Percentiles rank a stretch among this genome's conserved stretches.
Evolutionary conservation across 92 coral and sea anemone genomes (phyloP).

Genomic region (Palythoa grandis): DNA sequence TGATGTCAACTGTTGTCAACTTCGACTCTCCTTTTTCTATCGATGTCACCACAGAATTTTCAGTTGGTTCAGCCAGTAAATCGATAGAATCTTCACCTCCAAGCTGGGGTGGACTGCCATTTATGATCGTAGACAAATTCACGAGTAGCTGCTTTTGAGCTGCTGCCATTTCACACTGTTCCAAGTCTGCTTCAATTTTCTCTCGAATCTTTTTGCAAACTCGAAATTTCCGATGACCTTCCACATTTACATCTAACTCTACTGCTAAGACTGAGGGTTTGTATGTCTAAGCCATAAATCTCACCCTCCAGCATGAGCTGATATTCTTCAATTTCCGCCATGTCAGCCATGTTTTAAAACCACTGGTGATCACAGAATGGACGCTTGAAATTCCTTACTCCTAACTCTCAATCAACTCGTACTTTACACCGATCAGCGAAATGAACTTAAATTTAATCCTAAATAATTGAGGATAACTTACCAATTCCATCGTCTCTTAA

Average conservation of each 20-base stretch:
- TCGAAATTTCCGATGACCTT: constrained; percentile 27
- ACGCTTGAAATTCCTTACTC: too few relatives aligned
- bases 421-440: too few relatives aligned
- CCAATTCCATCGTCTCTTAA: too few relatives aligned
- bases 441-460: too few relatives aligned
- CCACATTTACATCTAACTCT: constrained; percentile 19
- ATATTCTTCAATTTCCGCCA: background rate
- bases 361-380: background rate
- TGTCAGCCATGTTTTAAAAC: background rate
- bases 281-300: constrained; percentile 5
- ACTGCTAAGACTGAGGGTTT: constrained; percentile 17
- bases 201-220: constrained; percentile 24
- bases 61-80: background rate
- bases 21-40: background rate
- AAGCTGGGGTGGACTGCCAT: background rate
- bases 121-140: background rate
- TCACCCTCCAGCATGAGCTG: background rate
- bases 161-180: constrained; percentile 3
- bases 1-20: constrained; percentile 42
- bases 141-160: constrained; percentile 27
- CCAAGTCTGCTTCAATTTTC: constrained; percentile 37
- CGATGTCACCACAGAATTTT: constrained; percentile 21
- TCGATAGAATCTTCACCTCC: background rate
- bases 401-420: too few relatives aligned
- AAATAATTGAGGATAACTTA: too few relatives aligned